Conservation (phyloP, 2,797 vertebrate genomes). For the Phaenicophaeus curvirostris region DNA sequence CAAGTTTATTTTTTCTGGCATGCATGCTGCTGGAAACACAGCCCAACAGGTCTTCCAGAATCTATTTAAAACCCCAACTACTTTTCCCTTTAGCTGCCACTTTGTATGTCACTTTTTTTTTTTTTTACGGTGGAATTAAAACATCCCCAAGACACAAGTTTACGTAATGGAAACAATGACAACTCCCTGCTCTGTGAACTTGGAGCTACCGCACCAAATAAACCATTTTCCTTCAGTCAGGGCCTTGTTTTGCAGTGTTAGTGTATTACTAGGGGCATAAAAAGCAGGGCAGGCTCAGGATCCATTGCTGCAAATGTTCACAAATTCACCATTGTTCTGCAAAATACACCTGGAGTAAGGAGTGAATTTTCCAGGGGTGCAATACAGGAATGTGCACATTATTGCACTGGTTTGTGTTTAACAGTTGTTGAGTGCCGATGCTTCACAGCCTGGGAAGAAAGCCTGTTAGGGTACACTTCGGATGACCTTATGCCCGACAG, state of each 20-base stretch:
- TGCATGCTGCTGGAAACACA: neutral
- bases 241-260: neutral
- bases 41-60: neutral
- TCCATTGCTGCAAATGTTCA: neutral
- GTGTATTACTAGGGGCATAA: neutral
- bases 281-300: neutral
- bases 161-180: neutral
- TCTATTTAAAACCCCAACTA: neutral
- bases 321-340: neutral
- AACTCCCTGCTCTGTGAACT: no score
- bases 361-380: neutral
- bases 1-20: neutral
- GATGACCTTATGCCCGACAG: neutral
- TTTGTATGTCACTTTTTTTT: neutral
- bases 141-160: neutral
- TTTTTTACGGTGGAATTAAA: neutral
- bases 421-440: neutral
- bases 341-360: rapidly evolving
- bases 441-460: neutral
- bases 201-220: neutral
- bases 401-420: neutral
- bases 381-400: neutral
- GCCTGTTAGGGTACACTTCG: rapidly evolving
- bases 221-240: neutral
- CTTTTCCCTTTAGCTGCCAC: neutral